Percentiles rank a stretch among this genome's conserved stretches.
Evolutionary conservation across 2,888 invertebrate genomes (phyloP).

Genomic region (Branchipolynoe longqiensis): DNA sequence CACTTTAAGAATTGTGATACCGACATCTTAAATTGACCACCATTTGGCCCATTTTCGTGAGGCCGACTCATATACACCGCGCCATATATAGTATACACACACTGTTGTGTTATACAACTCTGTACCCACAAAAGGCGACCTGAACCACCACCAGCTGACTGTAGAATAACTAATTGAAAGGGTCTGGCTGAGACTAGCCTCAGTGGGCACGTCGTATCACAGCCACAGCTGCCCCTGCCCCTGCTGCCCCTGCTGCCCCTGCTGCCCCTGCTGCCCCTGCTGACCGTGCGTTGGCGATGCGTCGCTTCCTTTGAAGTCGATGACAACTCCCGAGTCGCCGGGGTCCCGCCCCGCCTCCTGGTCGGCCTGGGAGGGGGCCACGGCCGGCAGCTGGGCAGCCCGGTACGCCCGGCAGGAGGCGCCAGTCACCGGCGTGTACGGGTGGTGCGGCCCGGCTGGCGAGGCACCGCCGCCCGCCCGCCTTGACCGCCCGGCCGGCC

Average conservation of each 20-base stretch:
- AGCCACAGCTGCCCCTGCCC: conserved; percentile 16
- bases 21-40: too few relatives aligned
- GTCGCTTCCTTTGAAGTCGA: conserved; percentile 40
- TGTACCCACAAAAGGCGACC: too few relatives aligned
- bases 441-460: background rate
- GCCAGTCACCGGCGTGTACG: background rate
- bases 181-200: too few relatives aligned
- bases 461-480: background rate
- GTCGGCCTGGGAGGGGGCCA: background rate
- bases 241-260: background rate
- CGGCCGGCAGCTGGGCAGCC: background rate
- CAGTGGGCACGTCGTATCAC: too few relatives aligned
- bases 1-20: too few relatives aligned
- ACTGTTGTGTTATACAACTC: too few relatives aligned
- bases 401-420: too few relatives aligned
- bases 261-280: background rate
- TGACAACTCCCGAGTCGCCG: conserved; percentile 56
- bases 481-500: background rate
- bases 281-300: background rate
- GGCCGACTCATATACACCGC: too few relatives aligned
- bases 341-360: conserved; percentile 42
- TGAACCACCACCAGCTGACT: too few relatives aligned
- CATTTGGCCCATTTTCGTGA: too few relatives aligned
- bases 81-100: too few relatives aligned
- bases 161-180: too few relatives aligned